Conservation (phyloP, 2,113 vertebrate species). For the Syngnathus typhle region DNA sequence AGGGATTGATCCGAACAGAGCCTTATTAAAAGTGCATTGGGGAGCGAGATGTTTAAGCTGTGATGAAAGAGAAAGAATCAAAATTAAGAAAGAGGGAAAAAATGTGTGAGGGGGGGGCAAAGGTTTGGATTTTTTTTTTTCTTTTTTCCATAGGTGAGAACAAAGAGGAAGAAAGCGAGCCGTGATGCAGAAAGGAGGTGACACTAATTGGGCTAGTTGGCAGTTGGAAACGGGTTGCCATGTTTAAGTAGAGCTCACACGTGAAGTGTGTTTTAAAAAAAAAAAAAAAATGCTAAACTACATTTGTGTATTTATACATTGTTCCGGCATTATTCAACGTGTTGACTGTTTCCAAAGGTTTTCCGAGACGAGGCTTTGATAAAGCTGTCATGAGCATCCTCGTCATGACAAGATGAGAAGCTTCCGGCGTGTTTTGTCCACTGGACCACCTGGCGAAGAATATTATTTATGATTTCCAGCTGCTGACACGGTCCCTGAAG, state of each 20-base stretch:
- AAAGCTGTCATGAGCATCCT: neutral
- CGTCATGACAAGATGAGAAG: neutral
- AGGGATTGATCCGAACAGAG: conserved; percentile 56
- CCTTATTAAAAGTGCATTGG: conserved; percentile 50
- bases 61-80: conserved; percentile 22
- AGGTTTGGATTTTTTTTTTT: conserved; percentile 12
- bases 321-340: no score
- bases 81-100: conserved; percentile 13
- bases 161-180: conserved; percentile 39
- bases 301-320: neutral
- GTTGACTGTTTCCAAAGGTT: neutral
- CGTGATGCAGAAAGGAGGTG: conserved; percentile 43
- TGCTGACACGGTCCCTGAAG: neutral
- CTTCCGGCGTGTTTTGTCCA: conserved; percentile 3
- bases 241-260: conserved; percentile 27
- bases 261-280: conserved; percentile 1
- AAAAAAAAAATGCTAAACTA: neutral
- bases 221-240: conserved; percentile 26
- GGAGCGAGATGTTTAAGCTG: conserved; percentile 39
- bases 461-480: conserved; percentile 7
- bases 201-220: conserved; percentile 61
- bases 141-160: conserved; percentile 30
- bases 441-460: conserved; percentile 6
- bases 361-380: neutral
- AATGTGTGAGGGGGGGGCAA: conserved; percentile 14